Evolutionary conservation across 2,888 invertebrate species (phyloP), one percentile per base, ranked within the genome.

Genomic region (Adelphocoris suturalis): DNA sequence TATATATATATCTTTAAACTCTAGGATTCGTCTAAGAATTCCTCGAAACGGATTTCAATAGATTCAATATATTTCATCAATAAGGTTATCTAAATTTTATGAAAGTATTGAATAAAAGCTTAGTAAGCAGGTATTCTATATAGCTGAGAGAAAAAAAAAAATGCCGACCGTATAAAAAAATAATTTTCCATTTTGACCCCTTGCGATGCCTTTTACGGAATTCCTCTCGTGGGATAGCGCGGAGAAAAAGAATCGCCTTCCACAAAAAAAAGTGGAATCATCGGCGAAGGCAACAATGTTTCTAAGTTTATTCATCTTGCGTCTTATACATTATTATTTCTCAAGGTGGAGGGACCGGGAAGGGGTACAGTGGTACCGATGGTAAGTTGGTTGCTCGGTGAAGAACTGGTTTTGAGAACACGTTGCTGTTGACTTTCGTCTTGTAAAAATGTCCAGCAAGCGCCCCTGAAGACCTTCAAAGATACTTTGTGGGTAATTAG

Each of bases 251-350:
- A 61, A 61, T 61, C 16, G 14, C 9, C 61, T n/a, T n/a, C n/a
- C 9, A 9, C 0, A n/a, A 61, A 19, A 61, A 61, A 61, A 16
- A 16, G 61, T 61, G 61, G 61, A 61, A n/a, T 61, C 61, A n/a
- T 61, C 61, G 61, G 61, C n/a, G n/a, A n/a, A 61, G 61, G 61
- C 61, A 61, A 61, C 61, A 61, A n/a, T 19, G 61, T 61, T 61
- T 61, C 19, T n/a, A 61, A 61, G 61, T 61, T 61, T 61, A 61
- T 61, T 61, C 61, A 61, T 61, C 61, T 61, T 61, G 61, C 61
- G 61, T 61, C 61, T 61, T 61, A 61, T 61, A 61, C 61, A 61
- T 61, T 61, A 19, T 61, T 61, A 61, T 61, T n/a, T 61, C n/a
- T 61, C 61, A 61, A 61, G 61, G 19, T n/a, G 61, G 61, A 61